A percentile compares a stretch with the other conserved stretches of the same genome.
Conservation (phyloP, 2,113 vertebrate genomes). For the Callipepla californica region DNA sequence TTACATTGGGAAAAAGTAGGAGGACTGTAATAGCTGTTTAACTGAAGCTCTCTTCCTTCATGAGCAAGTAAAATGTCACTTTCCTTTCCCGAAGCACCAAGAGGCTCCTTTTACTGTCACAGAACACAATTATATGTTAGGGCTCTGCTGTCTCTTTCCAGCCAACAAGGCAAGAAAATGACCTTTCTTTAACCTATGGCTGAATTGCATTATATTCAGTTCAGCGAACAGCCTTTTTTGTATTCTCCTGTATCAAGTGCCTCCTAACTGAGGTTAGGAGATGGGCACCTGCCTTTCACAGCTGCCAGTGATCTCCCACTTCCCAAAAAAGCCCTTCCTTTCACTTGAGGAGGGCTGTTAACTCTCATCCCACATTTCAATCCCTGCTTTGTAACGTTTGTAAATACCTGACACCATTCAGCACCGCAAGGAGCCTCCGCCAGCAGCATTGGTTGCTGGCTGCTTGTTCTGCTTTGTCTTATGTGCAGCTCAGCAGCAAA, state of each 20-base stretch:
- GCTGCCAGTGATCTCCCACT: background rate
- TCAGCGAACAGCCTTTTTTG: conserved; percentile 7
- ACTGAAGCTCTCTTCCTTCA: background rate
- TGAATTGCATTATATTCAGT: conserved; percentile 38
- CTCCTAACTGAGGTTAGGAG: background rate
- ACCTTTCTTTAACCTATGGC: conserved; percentile 60
- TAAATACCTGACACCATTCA: background rate
- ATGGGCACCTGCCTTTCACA: background rate
- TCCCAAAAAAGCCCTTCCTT: background rate
- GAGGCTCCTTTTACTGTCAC: conserved; percentile 44
- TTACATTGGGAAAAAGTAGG: conserved; percentile 3
- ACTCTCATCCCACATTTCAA: background rate
- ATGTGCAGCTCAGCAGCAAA: background rate
- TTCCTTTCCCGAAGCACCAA: conserved; percentile 44
- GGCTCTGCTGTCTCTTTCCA: conserved; percentile 32
- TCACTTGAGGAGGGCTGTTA: background rate
- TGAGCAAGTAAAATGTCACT: conserved; percentile 34
- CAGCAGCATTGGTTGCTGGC: background rate
- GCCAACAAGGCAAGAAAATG: conserved; percentile 58
- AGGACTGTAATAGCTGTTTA: background rate
- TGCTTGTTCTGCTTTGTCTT: background rate
- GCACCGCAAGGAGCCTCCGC: background rate
- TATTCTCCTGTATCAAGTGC: background rate
- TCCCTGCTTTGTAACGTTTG: background rate
- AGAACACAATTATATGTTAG: conserved; percentile 46